A percentile compares a stretch with the other conserved stretches of the same genome.
Evolutionary conservation across 2,797 vertebrate genomes (phyloP).

Genomic region (Coccyzus lansbergi): DNA sequence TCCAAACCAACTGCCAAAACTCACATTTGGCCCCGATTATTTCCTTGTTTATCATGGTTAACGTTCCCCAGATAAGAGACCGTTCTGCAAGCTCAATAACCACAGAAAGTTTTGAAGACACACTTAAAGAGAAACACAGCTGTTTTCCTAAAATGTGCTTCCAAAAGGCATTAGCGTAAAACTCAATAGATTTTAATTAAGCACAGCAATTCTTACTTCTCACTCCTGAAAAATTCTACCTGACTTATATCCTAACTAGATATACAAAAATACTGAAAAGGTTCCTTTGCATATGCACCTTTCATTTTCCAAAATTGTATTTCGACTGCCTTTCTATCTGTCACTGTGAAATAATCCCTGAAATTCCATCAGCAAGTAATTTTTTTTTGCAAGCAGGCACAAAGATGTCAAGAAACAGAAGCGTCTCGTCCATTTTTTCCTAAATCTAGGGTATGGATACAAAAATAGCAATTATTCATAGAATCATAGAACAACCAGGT

Average conservation of each 20-base stretch:
- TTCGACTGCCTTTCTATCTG: not conserved
- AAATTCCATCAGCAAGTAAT: not conserved
- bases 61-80: conserved; percentile 55
- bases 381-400: not conserved
- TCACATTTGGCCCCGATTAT: conserved; percentile 63
- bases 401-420: not conserved
- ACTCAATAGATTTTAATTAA: not conserved
- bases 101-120: conserved; percentile 13
- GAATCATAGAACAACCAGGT: no score
- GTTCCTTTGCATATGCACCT: not conserved
- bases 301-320: not conserved
- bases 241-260: not conserved
- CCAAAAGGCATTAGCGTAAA: not conserved
- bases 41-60: conserved; percentile 63
- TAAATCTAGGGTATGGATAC: not conserved
- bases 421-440: not conserved
- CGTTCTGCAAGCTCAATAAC: conserved; percentile 43
- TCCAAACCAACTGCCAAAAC: conserved; percentile 47
- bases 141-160: not conserved
- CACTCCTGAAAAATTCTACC: not conserved
- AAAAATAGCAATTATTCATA: not conserved
- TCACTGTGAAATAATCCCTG: not conserved
- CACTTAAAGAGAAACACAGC: not conserved
- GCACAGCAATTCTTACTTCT: not conserved
- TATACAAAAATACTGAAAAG: not conserved